A percentile compares a stretch with the other conserved stretches of the same genome.
Conservation (phyloP, 1,140 invertebrate species). For the Leptinotarsa texana region DNA sequence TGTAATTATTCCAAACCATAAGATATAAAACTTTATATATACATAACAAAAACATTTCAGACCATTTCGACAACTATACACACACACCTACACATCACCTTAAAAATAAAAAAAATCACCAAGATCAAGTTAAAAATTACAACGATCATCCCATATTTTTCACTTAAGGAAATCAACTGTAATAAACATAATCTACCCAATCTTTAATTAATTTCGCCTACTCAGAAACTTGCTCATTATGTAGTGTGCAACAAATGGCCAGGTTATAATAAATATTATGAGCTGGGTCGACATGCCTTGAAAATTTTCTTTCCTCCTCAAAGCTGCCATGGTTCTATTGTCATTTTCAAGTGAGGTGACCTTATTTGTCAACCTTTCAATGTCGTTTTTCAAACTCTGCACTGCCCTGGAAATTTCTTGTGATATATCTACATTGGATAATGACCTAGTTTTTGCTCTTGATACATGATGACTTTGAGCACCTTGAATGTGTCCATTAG, state of each 20-base stretch:
- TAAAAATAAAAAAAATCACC: too few relatives aligned
- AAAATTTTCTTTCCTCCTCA: conserved; percentile 35
- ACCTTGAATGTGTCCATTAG: conserved; percentile 40
- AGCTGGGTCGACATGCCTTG: conserved; percentile 58
- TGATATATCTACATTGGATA: conserved; percentile 46
- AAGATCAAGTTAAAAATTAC: too few relatives aligned
- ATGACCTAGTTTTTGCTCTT: conserved; percentile 38
- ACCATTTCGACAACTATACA: background rate
- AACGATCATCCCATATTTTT: too few relatives aligned
- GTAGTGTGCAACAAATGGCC: conserved; percentile 63
- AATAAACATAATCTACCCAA: background rate
- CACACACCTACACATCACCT: background rate
- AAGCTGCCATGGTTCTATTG: conserved; percentile 18
- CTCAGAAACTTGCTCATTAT: conserved; percentile 49
- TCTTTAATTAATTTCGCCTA: background rate
- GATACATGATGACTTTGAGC: conserved; percentile 41
- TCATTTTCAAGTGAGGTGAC: conserved; percentile 54
- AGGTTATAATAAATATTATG: conserved; percentile 61
- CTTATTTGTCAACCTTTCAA: conserved; percentile 55
- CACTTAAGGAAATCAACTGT: too few relatives aligned
- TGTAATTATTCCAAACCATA: background rate
- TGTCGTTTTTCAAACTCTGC: conserved; percentile 55
- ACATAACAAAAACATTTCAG: conserved; percentile 3
- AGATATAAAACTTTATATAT: background rate
- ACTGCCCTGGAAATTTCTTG: conserved; percentile 57